These are phyloP conservation scores for Mobula birostris DNA, from an alignment of 2,113 vertebrate genomes.

Conservation along the genomic window DNA sequence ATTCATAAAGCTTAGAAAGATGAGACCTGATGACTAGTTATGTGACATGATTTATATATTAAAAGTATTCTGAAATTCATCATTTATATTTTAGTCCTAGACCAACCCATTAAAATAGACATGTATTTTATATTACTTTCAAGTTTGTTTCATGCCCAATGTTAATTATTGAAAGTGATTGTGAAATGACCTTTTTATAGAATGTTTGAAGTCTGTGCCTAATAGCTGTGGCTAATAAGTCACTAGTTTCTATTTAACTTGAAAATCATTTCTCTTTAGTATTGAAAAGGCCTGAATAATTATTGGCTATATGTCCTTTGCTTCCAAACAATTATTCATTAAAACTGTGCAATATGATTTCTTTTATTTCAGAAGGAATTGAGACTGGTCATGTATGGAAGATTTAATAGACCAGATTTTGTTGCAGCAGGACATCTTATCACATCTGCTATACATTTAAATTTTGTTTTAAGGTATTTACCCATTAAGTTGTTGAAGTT, in stretches of 20 bases:
- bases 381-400: background rate
- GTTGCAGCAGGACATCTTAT: background rate
- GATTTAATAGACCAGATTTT: background rate
- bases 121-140: background rate
- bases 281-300: constrained; percentile 2
- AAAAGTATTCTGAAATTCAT: constrained; percentile 22
- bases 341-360: background rate
- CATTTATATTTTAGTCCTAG: background rate
- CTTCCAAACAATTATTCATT: background rate
- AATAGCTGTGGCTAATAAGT: constrained; percentile 19
- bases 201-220: background rate
- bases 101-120: background rate
- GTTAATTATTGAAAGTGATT: constrained; percentile 30
- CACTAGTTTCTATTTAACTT: background rate
- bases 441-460: background rate
- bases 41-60: background rate
- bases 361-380: background rate
- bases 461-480: background rate
- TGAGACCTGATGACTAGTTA: background rate
- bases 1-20: background rate
- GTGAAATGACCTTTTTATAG: background rate
- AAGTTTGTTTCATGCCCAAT: background rate
- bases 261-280: constrained; percentile 1
- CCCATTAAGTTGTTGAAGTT: background rate
- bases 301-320: background rate